Conservation (phyloP, 2,797 vertebrate species). For the Melanogrammus aeglefinus region DNA sequence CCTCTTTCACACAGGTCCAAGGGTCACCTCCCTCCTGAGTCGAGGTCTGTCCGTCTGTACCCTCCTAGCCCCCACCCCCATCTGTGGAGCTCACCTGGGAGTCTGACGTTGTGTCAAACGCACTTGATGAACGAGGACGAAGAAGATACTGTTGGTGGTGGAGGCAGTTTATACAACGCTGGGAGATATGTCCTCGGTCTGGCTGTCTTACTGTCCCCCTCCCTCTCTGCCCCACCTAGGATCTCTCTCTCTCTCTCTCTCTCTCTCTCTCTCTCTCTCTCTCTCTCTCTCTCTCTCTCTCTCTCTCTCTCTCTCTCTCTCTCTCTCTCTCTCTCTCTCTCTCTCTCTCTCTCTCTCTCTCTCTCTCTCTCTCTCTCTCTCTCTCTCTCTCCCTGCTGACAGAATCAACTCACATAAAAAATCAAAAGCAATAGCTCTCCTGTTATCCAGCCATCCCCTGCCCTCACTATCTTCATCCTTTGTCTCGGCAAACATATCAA, state of each 20-base stretch:
- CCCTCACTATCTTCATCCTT: background rate
- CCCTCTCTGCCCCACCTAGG: slow-evolving; percentile 21
- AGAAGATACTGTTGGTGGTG: slow-evolving; percentile 43
- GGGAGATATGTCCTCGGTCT: slow-evolving; percentile 36
- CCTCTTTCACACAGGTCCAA: slow-evolving; percentile 2
- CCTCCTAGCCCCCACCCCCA: background rate
- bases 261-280: background rate
- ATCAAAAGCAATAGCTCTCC: slow-evolving; percentile 55
- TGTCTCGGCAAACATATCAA: slow-evolving; percentile 72
- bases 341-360: background rate
- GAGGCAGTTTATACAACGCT: slow-evolving; percentile 38
- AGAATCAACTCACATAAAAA: slow-evolving; percentile 47
- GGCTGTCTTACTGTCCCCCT: slow-evolving; percentile 23
- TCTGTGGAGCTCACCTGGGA: background rate
- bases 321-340: background rate
- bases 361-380: background rate
- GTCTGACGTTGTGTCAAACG: slow-evolving; percentile 23
- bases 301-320: background rate
- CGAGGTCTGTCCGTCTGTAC: background rate
- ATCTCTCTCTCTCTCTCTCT: slow-evolving; percentile 38
- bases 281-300: background rate
- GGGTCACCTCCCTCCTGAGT: background rate
- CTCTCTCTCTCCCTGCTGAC: slow-evolving; percentile 30
- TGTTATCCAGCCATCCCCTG: slow-evolving; percentile 56
- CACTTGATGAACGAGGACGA: slow-evolving; percentile 33